These are phyloP conservation scores for Muntiacus reevesi DNA, from an alignment of 2,113 vertebrate species.

Conservation along the genomic window DNA sequence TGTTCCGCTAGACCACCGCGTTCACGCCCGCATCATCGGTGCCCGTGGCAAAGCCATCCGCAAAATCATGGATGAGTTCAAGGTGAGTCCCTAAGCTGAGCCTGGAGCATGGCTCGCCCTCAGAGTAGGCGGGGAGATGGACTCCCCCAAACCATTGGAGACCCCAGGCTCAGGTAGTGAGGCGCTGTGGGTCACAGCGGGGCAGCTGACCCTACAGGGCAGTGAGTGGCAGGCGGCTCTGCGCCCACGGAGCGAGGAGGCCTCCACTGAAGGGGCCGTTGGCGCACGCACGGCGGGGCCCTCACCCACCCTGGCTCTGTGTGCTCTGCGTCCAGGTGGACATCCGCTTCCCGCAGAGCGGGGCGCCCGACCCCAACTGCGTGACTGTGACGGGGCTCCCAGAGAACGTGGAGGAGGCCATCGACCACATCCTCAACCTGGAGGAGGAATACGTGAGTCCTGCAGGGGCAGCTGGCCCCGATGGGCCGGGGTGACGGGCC, in stretches of 20 bases:
- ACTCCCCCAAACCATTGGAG: accelerated
- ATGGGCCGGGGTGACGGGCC: not conserved
- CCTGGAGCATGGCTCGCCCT: accelerated
- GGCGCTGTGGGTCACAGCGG: not conserved
- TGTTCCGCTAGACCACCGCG: constrained; percentile 93
- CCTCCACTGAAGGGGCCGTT: accelerated
- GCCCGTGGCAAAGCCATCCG: constrained; percentile 97
- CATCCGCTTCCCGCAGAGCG: constrained; percentile 96
- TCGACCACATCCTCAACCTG: constrained; percentile 96
- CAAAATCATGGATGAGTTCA: constrained; percentile 99
- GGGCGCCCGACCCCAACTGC: constrained; percentile 93
- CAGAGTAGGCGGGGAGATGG: not conserved
- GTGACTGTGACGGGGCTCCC: constrained; percentile 96
- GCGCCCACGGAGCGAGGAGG: accelerated
- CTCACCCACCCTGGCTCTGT: accelerated
- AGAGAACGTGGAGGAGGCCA: constrained; percentile 97
- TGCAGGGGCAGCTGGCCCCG: accelerated
- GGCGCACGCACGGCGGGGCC: accelerated
- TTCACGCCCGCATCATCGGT: constrained; percentile 97
- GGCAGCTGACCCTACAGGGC: accelerated
- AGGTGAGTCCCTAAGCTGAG: constrained; percentile 78
- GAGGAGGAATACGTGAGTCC: constrained; percentile 97
- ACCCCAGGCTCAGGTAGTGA: accelerated
- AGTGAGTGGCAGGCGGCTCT: accelerated
- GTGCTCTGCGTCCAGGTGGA: constrained; percentile 86